Base-by-base conservation (phyloP, 1,140 invertebrate species). In the Hyles euphorbiae region DNA sequence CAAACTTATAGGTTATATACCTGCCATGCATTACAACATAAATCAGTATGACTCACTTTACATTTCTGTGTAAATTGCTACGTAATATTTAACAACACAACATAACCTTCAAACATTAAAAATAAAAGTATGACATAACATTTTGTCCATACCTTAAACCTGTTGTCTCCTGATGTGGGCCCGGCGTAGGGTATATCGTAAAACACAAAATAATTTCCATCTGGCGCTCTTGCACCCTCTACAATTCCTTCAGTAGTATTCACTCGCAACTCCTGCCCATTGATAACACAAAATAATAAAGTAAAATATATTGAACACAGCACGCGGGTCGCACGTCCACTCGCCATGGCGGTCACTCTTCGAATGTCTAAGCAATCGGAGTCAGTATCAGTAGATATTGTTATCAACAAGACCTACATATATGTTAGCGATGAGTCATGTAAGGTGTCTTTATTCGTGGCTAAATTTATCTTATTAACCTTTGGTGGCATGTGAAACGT, bases 101-200 rank as follows among this genome's bases (percentile, higher is more conserved):
- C 48, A 56, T 22, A 22, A 22, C 22, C 22, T 22, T 22, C 22
- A 22, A 22, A 22, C 22, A 22, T 22, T 22, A 2, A 22, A n/a
- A 22, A 22, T 2, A 22, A 22, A 22, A 1, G 22, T 22, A 22
- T 22, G 22, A 22, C 22, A 22, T 22, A 22, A 22, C 22, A 22
- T 22, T 12, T 34, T 11, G 7, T 49, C 34, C 22, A 55, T 71
- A 87, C 83, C 77, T 82, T 87, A 66, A 83, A 87, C 51, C 81
- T 67, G 53, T 82, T 83, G 34, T 55, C 65, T 34, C 76, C 78
- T 1, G 68, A 49, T 0, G 76, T 67, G 2, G 61, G 34, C 0
- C 77, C 83, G 9, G 70, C 83, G 56, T 87, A 87, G 36, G 73
- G 74, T 50, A 87, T 65, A 48, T 74, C 81, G 56, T 79, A 81